Evolutionary conservation across 2,797 vertebrate species (phyloP), one percentile per base, ranked within the genome.

Genomic region (Sebastes trivittatus): DNA sequence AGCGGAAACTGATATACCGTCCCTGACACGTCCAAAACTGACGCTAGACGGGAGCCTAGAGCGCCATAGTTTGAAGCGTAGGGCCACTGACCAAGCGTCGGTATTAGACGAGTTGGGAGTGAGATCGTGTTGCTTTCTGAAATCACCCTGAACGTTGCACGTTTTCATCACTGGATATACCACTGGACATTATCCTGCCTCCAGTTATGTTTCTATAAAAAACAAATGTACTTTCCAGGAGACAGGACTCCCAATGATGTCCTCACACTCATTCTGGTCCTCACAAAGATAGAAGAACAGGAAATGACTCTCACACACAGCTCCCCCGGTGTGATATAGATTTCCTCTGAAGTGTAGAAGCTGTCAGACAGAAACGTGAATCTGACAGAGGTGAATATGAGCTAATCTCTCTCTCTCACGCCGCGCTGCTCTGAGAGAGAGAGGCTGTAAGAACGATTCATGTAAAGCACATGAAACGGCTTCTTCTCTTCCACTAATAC

Each of bases 331-430:
- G 77, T 22, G 68, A 69, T 67, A 30, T 69, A 73, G 34, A 68
- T 77, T 69, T 77, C 32, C 46, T 80, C 18, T 30, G 42, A 54
- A 46, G 46, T 29, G 62, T 2, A 27, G 60, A 25, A 58, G 64
- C 75, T 69, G 75, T 70, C 75, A 78, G 69, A 61, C 68, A 55
- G 46, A 58, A 63, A 11, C 70, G 22, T 30, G 64, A n/a, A 22
- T 78, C 36, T 74, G 75, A 78, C 81, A 61, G 81, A 83, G 75
- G 76, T 79, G 66, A 65, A 5, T 22, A 61, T 61, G 25, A 67
- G 74, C 34, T 74, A 34, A 83, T 83, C 71, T 64, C n/a, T 14
- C 13, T 71, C 13, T 71, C 54, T 14, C 59, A 59, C 6, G 4
- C 23, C 2, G 6, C 55, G 10, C 6, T 2, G 2, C 25, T 56